phyloP scores from a whole-genome alignment of 1,140 invertebrate genomes.

The Cepaea nemoralis region DNA sequence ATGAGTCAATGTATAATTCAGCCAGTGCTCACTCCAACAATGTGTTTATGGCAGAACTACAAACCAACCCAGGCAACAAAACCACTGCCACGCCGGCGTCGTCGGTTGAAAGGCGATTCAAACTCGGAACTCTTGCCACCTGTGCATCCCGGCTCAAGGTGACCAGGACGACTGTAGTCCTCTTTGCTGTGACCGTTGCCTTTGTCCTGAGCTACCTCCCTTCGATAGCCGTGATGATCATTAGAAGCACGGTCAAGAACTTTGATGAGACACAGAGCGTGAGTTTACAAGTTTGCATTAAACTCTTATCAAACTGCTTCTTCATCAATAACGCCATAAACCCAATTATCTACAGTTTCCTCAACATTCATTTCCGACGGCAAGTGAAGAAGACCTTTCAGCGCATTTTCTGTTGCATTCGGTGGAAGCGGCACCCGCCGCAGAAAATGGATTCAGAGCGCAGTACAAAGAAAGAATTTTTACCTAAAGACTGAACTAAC shows the following conservation, averaged over 20 bases:
- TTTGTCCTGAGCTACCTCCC: conserved; percentile 62
- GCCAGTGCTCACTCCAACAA: conserved; percentile 2
- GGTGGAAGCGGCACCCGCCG: conserved; percentile 22
- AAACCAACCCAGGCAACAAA: neutral
- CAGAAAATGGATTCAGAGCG: conserved; percentile 50
- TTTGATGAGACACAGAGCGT: conserved; percentile 45
- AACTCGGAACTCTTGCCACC: conserved; percentile 31
- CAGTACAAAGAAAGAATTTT: conserved; percentile 50
- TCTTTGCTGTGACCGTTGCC: conserved; percentile 60
- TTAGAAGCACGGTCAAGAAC: conserved; percentile 49
- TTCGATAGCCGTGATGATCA: conserved; percentile 53
- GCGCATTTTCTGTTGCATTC: conserved; percentile 47
- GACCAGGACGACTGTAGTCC: conserved; percentile 56
- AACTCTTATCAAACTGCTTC: conserved; percentile 64
- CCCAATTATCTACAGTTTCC: conserved; percentile 67
- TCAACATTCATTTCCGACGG: conserved; percentile 65
- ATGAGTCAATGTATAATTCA: conserved; percentile 45
- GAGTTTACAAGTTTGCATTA: conserved; percentile 46
- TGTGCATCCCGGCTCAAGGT: conserved; percentile 50
- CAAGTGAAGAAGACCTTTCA: conserved; percentile 45
- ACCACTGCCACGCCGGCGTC: neutral
- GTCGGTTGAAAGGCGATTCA: conserved; percentile 28
- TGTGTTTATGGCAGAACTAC: conserved; percentile 31
- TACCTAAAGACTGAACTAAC: conserved; percentile 38
- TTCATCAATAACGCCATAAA: conserved; percentile 68